Percentiles rank a stretch among this genome's conserved stretches.
phyloP scores from a whole-genome alignment of 2,888 invertebrate species.

The Campoplex nolae region DNA sequence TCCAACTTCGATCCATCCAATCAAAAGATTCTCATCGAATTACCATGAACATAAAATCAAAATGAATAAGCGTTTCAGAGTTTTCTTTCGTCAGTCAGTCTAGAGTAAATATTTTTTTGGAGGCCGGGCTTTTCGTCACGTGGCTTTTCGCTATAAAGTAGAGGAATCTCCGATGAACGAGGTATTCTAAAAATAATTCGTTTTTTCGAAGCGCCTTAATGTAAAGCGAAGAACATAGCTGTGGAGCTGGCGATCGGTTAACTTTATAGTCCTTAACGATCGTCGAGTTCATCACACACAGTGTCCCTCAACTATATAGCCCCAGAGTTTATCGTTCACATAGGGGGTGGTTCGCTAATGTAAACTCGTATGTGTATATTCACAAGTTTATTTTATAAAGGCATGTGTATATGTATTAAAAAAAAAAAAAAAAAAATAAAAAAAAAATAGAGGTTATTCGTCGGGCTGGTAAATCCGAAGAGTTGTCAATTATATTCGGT shows the following conservation, averaged over 20 bases:
- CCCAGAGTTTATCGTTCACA: neutral
- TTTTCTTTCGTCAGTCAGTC: neutral
- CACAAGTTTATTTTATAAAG: neutral
- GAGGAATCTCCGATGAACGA: neutral
- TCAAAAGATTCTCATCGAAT: neutral
- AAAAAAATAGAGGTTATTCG: conserved; percentile 32
- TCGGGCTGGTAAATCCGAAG: conserved; percentile 62
- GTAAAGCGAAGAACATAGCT: neutral
- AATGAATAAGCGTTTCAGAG: neutral
- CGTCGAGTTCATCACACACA: neutral
- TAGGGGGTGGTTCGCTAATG: neutral
- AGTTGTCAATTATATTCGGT: conserved; percentile 73
- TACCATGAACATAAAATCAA: neutral
- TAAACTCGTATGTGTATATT: neutral
- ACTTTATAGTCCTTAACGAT: conserved; percentile 4
- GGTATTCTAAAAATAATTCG: conserved; percentile 23
- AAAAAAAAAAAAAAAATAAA: conserved; percentile 17
- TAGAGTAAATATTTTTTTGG: neutral
- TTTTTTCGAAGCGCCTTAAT: conserved; percentile 16
- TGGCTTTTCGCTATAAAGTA: conserved; percentile 9
- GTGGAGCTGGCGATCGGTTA: conserved; percentile 10
- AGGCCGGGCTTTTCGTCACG: neutral
- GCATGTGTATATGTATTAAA: neutral
- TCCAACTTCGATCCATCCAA: neutral
- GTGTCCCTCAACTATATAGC: neutral